Percentiles rank a stretch among this genome's conserved stretches.
Conservation (phyloP, 2,113 vertebrate species). For the Ascaphus truei region DNA sequence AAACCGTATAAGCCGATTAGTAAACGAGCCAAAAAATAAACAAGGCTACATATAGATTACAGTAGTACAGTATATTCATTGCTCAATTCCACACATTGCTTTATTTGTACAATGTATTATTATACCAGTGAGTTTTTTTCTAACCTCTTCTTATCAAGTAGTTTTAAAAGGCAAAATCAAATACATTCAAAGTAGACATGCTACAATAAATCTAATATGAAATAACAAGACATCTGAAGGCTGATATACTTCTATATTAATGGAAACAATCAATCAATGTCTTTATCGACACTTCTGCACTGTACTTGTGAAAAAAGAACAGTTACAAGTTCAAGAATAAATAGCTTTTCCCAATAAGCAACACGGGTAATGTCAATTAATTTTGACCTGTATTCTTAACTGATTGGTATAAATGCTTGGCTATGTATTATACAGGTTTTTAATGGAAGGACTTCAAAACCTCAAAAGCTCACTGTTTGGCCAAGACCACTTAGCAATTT, state of each 20-base stretch:
- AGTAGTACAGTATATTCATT: too few species aligned
- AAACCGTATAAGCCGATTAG: too few species aligned
- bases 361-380: background rate
- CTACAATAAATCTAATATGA: constrained; percentile 37
- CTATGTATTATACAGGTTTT: background rate
- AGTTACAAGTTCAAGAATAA: constrained; percentile 1
- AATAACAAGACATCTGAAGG: constrained; percentile 37
- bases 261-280: constrained; percentile 37
- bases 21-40: too few species aligned
- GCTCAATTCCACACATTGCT: too few species aligned
- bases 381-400: background rate
- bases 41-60: too few species aligned
- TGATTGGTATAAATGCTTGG: background rate
- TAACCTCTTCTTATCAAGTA: constrained; percentile 16
- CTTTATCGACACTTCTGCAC: constrained; percentile 14
- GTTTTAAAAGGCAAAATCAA: background rate
- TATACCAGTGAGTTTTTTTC: too few species aligned
- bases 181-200: constrained; percentile 32
- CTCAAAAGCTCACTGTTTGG: too few species aligned
- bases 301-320: constrained; percentile 20
- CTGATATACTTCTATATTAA: constrained; percentile 35
- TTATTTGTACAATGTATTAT: too few species aligned
- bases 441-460: background rate
- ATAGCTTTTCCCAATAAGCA: background rate
- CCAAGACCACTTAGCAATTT: background rate